phyloP scores from a whole-genome alignment of 2,113 vertebrate species.

The Aptenodytes forsteri region DNA sequence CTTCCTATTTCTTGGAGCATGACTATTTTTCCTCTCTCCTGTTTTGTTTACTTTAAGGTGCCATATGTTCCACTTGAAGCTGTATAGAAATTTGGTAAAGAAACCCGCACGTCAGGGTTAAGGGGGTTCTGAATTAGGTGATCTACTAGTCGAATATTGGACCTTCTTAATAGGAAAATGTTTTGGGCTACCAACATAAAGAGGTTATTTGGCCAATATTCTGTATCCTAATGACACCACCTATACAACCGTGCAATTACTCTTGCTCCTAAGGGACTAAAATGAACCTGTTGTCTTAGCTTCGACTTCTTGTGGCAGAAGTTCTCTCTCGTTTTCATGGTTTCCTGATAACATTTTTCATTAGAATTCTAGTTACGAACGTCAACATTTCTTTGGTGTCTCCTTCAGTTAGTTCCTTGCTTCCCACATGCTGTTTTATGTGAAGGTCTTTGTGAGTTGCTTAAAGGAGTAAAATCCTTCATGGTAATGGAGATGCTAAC shows the following conservation, averaged over 20 bases:
- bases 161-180: background rate
- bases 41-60: background rate
- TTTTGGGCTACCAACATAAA: background rate
- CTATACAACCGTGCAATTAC: background rate
- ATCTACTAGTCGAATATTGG: background rate
- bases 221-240: background rate
- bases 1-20: background rate
- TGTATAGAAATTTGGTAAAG: background rate
- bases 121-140: background rate
- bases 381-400: conserved; percentile 21
- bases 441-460: conserved; percentile 21
- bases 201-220: background rate
- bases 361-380: background rate
- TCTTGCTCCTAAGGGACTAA: background rate
- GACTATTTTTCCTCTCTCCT: background rate
- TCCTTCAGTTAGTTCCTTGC: conserved; percentile 39
- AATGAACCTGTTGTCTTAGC: background rate
- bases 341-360: background rate
- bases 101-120: background rate
- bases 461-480: conserved; percentile 40
- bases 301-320: background rate
- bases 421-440: conserved; percentile 40
- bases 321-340: background rate
- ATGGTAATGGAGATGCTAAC: conserved; percentile 23
- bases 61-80: background rate